Percentiles rank a stretch among this genome's conserved stretches.
phyloP scores from a whole-genome alignment of 1,140 invertebrate genomes.

The Chelonus insularis region DNA sequence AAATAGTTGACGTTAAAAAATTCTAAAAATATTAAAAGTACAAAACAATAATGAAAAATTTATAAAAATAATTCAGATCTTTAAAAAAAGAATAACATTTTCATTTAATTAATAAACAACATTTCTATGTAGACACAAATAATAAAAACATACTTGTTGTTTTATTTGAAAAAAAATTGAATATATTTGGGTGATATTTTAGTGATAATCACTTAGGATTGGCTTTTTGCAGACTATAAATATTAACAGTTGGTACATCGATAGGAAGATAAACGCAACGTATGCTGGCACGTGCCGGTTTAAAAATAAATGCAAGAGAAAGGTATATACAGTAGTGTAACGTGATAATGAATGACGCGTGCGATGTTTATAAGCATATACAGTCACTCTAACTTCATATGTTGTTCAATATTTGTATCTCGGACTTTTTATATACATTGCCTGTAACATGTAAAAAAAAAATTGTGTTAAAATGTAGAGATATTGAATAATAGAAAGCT shows the following conservation, averaged over 20 bases:
- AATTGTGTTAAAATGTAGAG: too few relatives aligned
- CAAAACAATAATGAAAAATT: too few relatives aligned
- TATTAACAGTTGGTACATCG: conserved; percentile 31
- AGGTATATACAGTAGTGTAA: conserved; percentile 13
- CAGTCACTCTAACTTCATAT: not conserved
- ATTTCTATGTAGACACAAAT: too few relatives aligned
- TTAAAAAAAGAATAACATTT: too few relatives aligned
- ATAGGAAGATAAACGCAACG: conserved; percentile 24
- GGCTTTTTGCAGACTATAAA: conserved; percentile 17
- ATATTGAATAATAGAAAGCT: too few relatives aligned
- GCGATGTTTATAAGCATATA: conserved; percentile 38
- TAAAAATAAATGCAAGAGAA: conserved; percentile 26
- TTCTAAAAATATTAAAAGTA: too few relatives aligned
- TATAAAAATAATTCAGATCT: too few relatives aligned
- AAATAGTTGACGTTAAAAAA: too few relatives aligned
- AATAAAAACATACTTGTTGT: too few relatives aligned
- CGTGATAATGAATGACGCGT: conserved; percentile 39
- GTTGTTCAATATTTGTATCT: not conserved
- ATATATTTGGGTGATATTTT: not conserved
- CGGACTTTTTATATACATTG: not conserved
- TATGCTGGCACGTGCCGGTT: conserved; percentile 26
- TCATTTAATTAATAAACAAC: too few relatives aligned
- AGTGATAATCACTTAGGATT: not conserved
- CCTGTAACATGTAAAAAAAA: too few relatives aligned
- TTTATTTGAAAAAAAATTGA: not conserved